Percentiles rank a stretch among this genome's conserved stretches.
Conservation (phyloP, 64 coral and sea anemone genomes). For the Pachyseris speciosa region DNA sequence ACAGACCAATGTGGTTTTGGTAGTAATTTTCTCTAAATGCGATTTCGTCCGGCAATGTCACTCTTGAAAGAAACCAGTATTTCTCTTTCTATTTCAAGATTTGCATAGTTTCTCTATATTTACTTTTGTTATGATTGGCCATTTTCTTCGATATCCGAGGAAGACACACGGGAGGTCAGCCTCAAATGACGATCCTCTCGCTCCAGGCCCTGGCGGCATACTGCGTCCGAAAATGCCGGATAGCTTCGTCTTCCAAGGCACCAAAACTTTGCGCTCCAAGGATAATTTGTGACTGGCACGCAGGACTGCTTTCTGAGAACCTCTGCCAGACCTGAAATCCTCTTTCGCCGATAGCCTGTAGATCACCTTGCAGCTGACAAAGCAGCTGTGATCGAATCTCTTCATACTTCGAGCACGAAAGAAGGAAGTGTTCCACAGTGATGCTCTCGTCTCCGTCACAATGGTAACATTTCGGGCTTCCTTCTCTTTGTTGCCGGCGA, state of each 20-base stretch:
- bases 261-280: conserved; percentile 85
- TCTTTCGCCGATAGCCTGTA: conserved; percentile 73
- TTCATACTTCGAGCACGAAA: conserved; percentile 84
- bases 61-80: too few species aligned
- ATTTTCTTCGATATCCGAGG: background rate
- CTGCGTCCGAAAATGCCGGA: conserved; percentile 77
- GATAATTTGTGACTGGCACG: conserved; percentile 70
- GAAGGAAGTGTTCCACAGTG: conserved; percentile 84
- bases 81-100: too few species aligned
- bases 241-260: conserved; percentile 75
- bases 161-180: too few species aligned
- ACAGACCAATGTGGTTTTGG: too few species aligned
- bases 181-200: conserved; percentile 85
- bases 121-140: background rate
- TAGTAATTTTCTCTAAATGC: too few species aligned
- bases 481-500: conserved; percentile 66
- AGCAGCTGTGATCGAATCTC: conserved; percentile 72
- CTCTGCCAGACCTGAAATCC: conserved; percentile 84
- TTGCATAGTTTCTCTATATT: background rate
- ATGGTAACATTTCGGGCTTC: conserved; percentile 83
- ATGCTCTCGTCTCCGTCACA: conserved; percentile 84
- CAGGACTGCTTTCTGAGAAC: conserved; percentile 62
- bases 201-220: conserved; percentile 92
- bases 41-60: too few species aligned
- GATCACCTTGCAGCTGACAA: conserved; percentile 59